Evolutionary conservation across 2,888 invertebrate genomes (phyloP).

Genomic region (Apoderus coryli): DNA sequence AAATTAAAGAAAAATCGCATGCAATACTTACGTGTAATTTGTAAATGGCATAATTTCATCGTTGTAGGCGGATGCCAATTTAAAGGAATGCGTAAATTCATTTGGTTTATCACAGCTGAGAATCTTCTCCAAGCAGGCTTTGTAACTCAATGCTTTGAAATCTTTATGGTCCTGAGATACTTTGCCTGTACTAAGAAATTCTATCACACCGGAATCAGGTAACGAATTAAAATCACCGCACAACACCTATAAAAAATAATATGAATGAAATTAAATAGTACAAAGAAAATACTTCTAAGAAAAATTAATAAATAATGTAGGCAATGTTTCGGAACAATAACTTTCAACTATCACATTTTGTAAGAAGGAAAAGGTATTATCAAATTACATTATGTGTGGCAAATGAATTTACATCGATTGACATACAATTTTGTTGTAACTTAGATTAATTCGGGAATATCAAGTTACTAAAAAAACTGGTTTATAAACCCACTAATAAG

Average conservation of each 20-base stretch:
- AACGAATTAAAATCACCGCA: constrained; percentile 98
- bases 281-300: too few species aligned
- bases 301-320: too few species aligned
- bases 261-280: too few species aligned
- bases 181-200: constrained; percentile 83
- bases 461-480: too few species aligned
- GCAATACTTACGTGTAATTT: constrained; percentile 79
- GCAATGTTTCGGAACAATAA: too few species aligned
- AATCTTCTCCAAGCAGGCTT: constrained; percentile 79
- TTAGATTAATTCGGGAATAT: too few species aligned
- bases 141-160: constrained; percentile 92
- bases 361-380: too few species aligned
- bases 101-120: constrained; percentile 70
- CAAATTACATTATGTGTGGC: too few species aligned
- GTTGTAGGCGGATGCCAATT: constrained; percentile 88
- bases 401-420: too few species aligned
- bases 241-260: constrained; percentile 38
- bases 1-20: constrained; percentile 4
- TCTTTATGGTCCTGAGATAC: constrained; percentile 88
- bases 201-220: constrained; percentile 95
- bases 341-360: too few species aligned
- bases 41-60: constrained; percentile 95
- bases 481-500: too few species aligned
- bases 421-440: too few species aligned
- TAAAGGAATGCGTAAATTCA: constrained; percentile 93